Conservation (phyloP, 2,888 invertebrate species). For the Branchellion lobata region DNA sequence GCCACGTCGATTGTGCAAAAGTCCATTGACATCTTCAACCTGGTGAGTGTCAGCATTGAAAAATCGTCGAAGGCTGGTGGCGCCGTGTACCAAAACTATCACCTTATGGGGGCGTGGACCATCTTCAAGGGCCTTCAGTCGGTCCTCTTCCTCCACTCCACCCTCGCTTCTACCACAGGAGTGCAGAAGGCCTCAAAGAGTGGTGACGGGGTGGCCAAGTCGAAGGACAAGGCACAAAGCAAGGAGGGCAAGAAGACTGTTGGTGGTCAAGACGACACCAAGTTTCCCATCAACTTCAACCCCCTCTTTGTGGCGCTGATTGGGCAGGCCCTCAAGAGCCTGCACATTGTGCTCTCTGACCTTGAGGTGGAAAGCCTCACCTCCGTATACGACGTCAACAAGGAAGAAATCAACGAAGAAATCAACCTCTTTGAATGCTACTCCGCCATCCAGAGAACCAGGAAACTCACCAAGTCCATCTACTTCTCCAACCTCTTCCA, state of each 20-base stretch:
- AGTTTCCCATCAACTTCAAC: constrained; percentile 63
- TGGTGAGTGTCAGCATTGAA: constrained; percentile 77
- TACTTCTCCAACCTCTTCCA: constrained; percentile 80
- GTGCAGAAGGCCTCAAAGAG: constrained; percentile 24
- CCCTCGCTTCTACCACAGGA: constrained; percentile 46
- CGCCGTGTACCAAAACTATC: constrained; percentile 78
- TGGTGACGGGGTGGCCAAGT: neutral
- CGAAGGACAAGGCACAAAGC: neutral
- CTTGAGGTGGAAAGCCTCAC: constrained; percentile 70
- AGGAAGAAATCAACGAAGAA: constrained; percentile 20
- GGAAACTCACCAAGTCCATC: constrained; percentile 72
- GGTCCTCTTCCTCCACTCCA: constrained; percentile 54
- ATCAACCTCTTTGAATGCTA: constrained; percentile 53
- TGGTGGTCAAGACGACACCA: neutral
- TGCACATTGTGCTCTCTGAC: constrained; percentile 75
- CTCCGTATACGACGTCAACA: neutral
- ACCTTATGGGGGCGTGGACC: constrained; percentile 84
- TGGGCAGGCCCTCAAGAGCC: constrained; percentile 77
- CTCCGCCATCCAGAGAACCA: constrained; percentile 67
- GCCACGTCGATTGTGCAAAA: constrained; percentile 83
- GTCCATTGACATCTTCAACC: constrained; percentile 80
- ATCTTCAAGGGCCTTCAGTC: constrained; percentile 81
- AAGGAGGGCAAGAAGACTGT: neutral
- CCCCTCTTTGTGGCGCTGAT: constrained; percentile 86
- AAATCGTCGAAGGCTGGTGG: constrained; percentile 83